Percentiles rank a stretch among this genome's conserved stretches.
Conservation (phyloP, 2,797 vertebrate species). For the Cyprinodon diabolis region DNA sequence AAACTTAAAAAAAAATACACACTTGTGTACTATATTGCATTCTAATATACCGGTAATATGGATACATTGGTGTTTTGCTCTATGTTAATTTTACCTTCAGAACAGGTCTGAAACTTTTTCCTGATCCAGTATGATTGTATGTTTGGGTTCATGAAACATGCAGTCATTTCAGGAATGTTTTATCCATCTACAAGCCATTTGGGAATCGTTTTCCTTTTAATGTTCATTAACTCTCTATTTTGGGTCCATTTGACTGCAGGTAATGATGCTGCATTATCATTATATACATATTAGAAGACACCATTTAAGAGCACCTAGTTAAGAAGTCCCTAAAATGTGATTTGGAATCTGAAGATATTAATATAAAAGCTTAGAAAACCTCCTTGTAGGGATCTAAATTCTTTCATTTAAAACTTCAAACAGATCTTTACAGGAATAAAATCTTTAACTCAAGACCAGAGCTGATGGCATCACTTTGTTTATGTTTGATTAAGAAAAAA, state of each 20-base stretch:
- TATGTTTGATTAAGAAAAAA: constrained; percentile 15
- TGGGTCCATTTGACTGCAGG: not conserved
- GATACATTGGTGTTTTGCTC: not conserved
- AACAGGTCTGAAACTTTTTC: not conserved
- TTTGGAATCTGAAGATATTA: not conserved
- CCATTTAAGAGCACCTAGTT: not conserved
- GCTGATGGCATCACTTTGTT: constrained; percentile 8
- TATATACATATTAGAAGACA: not conserved
- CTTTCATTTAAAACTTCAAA: not conserved
- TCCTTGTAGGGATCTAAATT: not conserved
- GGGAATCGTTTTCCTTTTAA: not conserved
- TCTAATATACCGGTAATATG: not conserved
- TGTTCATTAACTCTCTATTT: constrained; percentile 3
- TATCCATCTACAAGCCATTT: not conserved
- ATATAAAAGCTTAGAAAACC: not conserved
- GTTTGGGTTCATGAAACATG: not conserved
- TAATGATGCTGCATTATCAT: not conserved
- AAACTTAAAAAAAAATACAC: not conserved
- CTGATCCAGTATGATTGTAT: not conserved
- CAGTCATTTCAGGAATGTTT: not conserved
- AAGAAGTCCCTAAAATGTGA: not conserved
- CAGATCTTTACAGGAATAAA: not conserved
- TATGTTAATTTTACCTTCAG: not conserved
- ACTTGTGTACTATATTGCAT: not conserved
- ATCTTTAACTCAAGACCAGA: not conserved